Conservation (phyloP, 2,888 invertebrate genomes). For the Lithophane semibrunnea region DNA sequence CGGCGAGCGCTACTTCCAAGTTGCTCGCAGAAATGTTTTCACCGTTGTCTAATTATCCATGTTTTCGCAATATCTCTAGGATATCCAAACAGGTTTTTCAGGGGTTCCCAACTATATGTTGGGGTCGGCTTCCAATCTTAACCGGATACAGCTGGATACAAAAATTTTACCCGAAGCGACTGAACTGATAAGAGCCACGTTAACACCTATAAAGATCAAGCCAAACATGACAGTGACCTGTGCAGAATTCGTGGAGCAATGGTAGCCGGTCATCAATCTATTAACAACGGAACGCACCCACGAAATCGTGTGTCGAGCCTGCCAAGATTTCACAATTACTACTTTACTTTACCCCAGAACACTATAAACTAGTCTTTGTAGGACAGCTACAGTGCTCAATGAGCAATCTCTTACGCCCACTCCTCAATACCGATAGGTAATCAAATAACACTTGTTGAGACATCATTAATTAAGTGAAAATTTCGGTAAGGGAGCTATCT, state of each 20-base stretch:
- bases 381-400: constrained; percentile 58
- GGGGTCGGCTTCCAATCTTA: neutral
- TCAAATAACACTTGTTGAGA: constrained; percentile 57
- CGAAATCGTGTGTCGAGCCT: constrained; percentile 43
- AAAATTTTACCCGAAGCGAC: neutral
- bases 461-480: constrained; percentile 24
- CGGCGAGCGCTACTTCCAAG: too few species aligned
- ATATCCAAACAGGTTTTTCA: too few species aligned
- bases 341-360: constrained; percentile 51
- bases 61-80: too few species aligned
- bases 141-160: neutral
- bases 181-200: neutral
- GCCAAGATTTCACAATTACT: constrained; percentile 74
- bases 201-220: constrained; percentile 12
- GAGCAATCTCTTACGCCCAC: constrained; percentile 66
- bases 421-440: constrained; percentile 49
- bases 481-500: constrained; percentile 20
- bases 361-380: constrained; percentile 44
- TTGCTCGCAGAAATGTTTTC: too few species aligned
- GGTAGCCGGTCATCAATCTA: constrained; percentile 65
- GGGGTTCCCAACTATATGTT: neutral
- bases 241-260: constrained; percentile 48
- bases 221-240: constrained; percentile 60
- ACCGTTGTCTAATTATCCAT: too few species aligned
- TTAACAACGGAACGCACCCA: constrained; percentile 49